Evolutionary conservation across 2,888 invertebrate genomes (phyloP).

Genomic region (Linyphia triangularis): DNA sequence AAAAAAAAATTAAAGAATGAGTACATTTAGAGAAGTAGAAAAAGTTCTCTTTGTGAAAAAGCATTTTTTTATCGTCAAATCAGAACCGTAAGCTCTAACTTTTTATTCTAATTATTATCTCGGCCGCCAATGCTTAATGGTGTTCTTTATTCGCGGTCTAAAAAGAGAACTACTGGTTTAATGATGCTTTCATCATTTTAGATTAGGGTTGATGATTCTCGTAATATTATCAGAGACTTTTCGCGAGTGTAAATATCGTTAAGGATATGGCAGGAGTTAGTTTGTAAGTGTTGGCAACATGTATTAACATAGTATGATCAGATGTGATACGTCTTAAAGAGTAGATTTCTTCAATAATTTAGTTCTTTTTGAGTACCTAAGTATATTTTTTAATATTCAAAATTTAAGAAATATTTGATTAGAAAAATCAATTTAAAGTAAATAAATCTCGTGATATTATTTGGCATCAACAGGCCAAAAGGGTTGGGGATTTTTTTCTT

Average conservation of each 20-base stretch:
- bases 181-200: conserved; percentile 31
- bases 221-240: conserved; percentile 28
- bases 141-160: neutral
- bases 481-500: no score
- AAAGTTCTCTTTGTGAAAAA: neutral
- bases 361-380: no score
- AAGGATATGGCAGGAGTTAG: neutral
- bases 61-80: neutral
- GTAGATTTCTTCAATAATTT: no score
- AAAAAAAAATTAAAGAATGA: neutral
- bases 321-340: no score
- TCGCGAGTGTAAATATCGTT: conserved; percentile 11
- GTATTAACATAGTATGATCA: neutral
- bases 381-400: no score
- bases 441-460: no score
- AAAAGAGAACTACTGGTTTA: neutral
- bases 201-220: conserved; percentile 19
- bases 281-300: conserved; percentile 1
- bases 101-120: conserved; percentile 8
- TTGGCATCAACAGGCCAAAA: no score
- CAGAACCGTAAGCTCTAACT: neutral
- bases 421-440: no score
- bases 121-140: conserved; percentile 12
- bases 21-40: no score
- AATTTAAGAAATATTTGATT: no score